phyloP scores from a whole-genome alignment of 1,140 invertebrate species.

The Asbolus verrucosus region DNA sequence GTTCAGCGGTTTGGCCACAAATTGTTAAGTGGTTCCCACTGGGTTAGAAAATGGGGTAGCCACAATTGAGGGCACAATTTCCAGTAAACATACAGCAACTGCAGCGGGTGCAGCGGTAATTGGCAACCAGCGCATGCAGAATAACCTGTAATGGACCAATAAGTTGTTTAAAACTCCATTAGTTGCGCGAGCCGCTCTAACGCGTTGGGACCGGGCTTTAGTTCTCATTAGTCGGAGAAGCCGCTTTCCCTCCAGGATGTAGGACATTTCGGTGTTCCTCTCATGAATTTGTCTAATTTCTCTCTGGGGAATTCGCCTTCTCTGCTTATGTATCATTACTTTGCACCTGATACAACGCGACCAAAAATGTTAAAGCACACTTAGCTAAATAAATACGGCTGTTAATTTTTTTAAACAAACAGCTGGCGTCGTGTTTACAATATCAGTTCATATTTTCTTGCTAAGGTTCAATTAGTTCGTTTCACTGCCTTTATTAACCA shows the following conservation, averaged over 20 bases:
- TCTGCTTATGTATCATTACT: constrained; percentile 25
- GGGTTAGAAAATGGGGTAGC: constrained; percentile 47
- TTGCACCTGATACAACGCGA: constrained; percentile 28
- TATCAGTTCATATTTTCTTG: no score
- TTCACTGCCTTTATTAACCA: no score
- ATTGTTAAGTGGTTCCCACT: constrained; percentile 48
- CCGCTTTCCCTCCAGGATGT: constrained; percentile 33
- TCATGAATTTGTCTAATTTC: constrained; percentile 45
- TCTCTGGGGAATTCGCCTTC: constrained; percentile 31
- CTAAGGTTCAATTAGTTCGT: no score
- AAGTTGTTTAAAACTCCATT: constrained; percentile 46
- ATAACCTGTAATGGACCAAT: constrained; percentile 47
- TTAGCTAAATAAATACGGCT: background rate
- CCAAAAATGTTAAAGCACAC: constrained; percentile 8
- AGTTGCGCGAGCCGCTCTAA: constrained; percentile 30
- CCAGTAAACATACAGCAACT: constrained; percentile 43
- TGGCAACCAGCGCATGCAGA: constrained; percentile 42
- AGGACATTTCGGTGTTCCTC: constrained; percentile 42
- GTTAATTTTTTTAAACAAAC: no score
- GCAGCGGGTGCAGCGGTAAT: constrained; percentile 44
- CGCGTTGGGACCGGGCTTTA: constrained; percentile 42
- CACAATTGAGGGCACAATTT: constrained; percentile 45
- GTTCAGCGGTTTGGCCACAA: constrained; percentile 44
- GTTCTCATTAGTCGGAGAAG: constrained; percentile 41
- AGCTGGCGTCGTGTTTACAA: no score